phyloP scores from a whole-genome alignment of 2,888 invertebrate species.

The Nephrotoma guestfalica region DNA sequence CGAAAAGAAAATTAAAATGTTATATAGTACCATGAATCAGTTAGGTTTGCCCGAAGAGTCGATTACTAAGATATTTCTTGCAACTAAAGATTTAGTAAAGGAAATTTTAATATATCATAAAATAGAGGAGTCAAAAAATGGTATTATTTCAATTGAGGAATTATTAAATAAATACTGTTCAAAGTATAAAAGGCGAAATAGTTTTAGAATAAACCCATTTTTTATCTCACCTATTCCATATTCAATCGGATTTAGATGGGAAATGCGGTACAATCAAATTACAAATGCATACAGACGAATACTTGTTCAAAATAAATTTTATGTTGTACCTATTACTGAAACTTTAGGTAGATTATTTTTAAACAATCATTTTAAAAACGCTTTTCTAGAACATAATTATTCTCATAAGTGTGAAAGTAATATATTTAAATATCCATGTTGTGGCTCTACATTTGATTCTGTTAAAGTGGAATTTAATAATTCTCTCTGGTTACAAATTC shows the following conservation, averaged over 20 bases:
- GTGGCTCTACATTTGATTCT: background rate
- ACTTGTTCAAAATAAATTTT: background rate
- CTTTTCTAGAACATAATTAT: background rate
- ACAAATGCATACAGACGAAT: background rate
- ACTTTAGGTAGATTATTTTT: background rate
- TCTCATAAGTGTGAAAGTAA: background rate
- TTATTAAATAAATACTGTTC: background rate
- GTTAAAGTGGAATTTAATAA: background rate
- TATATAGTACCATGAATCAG: background rate
- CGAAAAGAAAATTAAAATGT: background rate
- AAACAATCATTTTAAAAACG: background rate
- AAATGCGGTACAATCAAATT: background rate
- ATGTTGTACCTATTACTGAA: background rate
- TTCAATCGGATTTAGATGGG: background rate
- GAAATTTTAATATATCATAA: background rate
- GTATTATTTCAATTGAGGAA: background rate
- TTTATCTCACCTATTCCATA: background rate
- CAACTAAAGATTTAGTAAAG: background rate
- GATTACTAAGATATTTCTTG: background rate
- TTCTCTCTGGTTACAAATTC: background rate
- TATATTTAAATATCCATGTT: background rate
- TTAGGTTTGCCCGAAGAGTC: conserved; percentile 1
- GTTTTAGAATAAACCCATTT: background rate
- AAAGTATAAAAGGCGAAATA: background rate
- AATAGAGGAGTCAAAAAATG: background rate